These are phyloP conservation scores for Cephus spinipes DNA, from an alignment of 2,888 invertebrate genomes.

Conservation along the genomic window DNA sequence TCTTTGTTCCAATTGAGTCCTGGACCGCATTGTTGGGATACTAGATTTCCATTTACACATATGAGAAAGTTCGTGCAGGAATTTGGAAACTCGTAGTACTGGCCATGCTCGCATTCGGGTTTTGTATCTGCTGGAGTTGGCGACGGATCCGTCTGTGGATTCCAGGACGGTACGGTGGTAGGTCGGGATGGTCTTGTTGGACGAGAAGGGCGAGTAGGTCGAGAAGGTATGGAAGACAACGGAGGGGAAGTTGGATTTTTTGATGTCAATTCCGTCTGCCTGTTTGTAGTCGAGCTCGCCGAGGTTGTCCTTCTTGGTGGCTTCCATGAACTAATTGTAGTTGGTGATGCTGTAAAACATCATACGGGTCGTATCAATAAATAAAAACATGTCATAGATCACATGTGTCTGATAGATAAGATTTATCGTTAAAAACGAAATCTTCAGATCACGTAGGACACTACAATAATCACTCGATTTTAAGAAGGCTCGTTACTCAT, in stretches of 20 bases:
- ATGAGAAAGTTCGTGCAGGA: constrained; percentile 80
- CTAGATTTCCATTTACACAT: constrained; percentile 80
- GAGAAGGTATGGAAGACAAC: background rate
- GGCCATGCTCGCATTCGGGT: constrained; percentile 74
- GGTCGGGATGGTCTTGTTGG: constrained; percentile 27
- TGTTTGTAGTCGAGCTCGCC: constrained; percentile 25
- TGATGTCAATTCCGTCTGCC: background rate
- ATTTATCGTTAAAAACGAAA: background rate
- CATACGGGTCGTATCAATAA: background rate
- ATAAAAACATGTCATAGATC: background rate
- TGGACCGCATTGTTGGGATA: constrained; percentile 80
- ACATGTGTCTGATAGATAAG: background rate
- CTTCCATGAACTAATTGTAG: constrained; percentile 22
- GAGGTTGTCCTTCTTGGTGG: constrained; percentile 30
- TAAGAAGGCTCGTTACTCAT: too few relatives aligned
- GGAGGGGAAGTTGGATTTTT: constrained; percentile 17
- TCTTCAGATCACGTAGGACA: background rate
- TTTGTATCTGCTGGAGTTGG: constrained; percentile 26
- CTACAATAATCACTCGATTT: background rate
- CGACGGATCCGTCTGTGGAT: constrained; percentile 23
- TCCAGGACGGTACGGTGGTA: constrained; percentile 33
- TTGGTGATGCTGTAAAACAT: constrained; percentile 19
- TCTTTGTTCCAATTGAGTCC: constrained; percentile 81
- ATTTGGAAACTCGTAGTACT: constrained; percentile 79
- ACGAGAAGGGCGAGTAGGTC: constrained; percentile 16